Evolutionary conservation across 2,888 invertebrate species (phyloP), one percentile per base, ranked within the genome.

Genomic region (Dusona sp.): DNA sequence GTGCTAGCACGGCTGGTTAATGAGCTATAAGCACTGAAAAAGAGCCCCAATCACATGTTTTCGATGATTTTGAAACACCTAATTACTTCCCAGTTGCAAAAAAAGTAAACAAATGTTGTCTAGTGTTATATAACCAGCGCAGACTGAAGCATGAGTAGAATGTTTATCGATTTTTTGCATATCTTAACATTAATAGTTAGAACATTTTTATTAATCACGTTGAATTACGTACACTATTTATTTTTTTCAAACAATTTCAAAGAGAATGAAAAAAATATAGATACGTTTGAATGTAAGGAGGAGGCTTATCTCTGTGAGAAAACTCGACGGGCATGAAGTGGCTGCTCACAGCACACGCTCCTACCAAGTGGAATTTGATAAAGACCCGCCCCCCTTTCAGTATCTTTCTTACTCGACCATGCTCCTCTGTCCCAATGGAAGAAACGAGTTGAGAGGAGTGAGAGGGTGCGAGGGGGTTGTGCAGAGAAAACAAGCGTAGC

Each of bases 401-500:
- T 25, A 61, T 16, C 74, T 67, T 22, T 57, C 64, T 38, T 64
- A 25, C 25, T n/a, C 36, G 48, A 48, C 72, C 25, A 36, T 64
- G 45, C 74, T 51, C 25, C 57, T 25, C 54, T 45, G 45, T 75
- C 64, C 75, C 64, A 64, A 80, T 54, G 75, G 80, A 84, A 84
- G 51, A 79, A 84, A 84, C 74, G 57, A 57, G 73, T 42, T 45
- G n/a, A 75, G 74, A 64, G 65, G 67, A 67, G 61, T 22, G 36
- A 38, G 74, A n/a, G 74, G 74, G 67, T 73, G 67, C 42, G 45
- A 54, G 74, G 29, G 84, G 79, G 68, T 7, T 64, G 45, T 45
- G 81, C 64, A 72, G 81, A 83, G 75, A 83, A 85, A 85, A 87
- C 83, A 85, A 87, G 87, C 85, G 75, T 83, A 75, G 77, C 73